Evolutionary conservation across 2,888 invertebrate genomes (phyloP), one percentile per base, ranked within the genome.

Genomic region (Priocnemis perturbator): DNA sequence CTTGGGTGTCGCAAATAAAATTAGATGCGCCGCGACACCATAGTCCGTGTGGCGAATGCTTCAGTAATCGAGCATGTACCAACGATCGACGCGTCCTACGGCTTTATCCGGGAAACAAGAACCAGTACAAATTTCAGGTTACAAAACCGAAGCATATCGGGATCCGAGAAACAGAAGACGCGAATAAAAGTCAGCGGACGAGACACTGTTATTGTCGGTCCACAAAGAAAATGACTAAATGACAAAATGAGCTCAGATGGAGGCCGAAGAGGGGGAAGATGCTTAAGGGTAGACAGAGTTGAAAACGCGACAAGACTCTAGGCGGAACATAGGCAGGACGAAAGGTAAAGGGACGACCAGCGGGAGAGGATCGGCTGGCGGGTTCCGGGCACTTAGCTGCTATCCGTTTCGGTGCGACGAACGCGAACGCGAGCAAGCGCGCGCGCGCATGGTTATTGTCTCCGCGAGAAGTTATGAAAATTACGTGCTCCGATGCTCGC

Each of bases 381-480:
- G 65, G 76, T 76, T 76, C 66, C 72, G 76, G 74, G 72, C 78
- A 77, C 78, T 79, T 77, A 71, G 70, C 63, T 71, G 66, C 69
- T 76, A 79, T 76, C 75, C 79, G 71, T 70, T 76, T 72, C 60
- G 37, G 48, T 50, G 66, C 20, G 52, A 64, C n/a, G n/a, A n/a
- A n/a, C n/a, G n/a, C n/a, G n/a, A n/a, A n/a, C n/a, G n/a, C 47
- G 58, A 17, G 57, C 44, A 15, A 37, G 57, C 26, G n/a, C n/a
- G n/a, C n/a, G n/a, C 50, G 63, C 65, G 57, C 56, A 26, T 71
- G 77, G 81, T 83, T 83, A 82, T 85, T 83, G 83, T 83, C 81
- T 83, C 73, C 75, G 74, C 74, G 79, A 77, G 78, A 84, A 85
- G 83, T 86, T 85, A 83, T 83, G 83, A 85, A 85, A 87, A 85